Conservation (phyloP, 2,113 vertebrate species). For the Hylia prasina region DNA sequence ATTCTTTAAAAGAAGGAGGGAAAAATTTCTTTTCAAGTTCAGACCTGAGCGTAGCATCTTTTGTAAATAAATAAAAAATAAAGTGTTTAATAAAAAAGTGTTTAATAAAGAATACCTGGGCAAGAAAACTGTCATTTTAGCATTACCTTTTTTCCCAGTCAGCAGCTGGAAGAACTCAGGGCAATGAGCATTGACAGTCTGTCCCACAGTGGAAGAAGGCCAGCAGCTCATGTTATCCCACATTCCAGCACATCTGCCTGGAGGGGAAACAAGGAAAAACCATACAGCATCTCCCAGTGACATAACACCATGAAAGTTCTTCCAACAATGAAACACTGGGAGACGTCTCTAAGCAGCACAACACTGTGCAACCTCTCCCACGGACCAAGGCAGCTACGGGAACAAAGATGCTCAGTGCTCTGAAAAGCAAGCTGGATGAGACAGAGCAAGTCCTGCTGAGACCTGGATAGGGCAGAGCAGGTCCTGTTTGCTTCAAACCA, state of each 20-base stretch:
- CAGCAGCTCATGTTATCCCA: slow-evolving; percentile 93
- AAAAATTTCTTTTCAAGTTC: neutral
- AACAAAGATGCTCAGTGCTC: neutral
- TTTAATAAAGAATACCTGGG: neutral
- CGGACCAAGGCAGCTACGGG: neutral
- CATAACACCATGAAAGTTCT: neutral
- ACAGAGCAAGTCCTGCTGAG: neutral
- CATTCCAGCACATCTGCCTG: slow-evolving; percentile 73
- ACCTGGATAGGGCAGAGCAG: neutral
- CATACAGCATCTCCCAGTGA: neutral
- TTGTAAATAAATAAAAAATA: neutral
- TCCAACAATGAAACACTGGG: neutral
- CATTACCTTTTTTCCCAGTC: slow-evolving; percentile 75
- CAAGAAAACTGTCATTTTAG: neutral
- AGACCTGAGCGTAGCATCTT: neutral
- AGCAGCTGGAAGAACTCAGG: slow-evolving; percentile 77
- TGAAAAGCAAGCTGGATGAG: neutral
- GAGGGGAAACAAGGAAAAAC: neutral
- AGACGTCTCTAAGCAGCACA: neutral
- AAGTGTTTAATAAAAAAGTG: neutral
- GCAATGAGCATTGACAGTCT: slow-evolving; percentile 79
- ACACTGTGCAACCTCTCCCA: neutral
- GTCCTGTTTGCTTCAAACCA: neutral
- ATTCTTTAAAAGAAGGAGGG: neutral
- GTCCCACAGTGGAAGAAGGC: slow-evolving; percentile 76